Evolutionary conservation across 2,888 invertebrate species (phyloP), one percentile per base, ranked within the genome.

Genomic region (Willowsia nigromaculata): DNA sequence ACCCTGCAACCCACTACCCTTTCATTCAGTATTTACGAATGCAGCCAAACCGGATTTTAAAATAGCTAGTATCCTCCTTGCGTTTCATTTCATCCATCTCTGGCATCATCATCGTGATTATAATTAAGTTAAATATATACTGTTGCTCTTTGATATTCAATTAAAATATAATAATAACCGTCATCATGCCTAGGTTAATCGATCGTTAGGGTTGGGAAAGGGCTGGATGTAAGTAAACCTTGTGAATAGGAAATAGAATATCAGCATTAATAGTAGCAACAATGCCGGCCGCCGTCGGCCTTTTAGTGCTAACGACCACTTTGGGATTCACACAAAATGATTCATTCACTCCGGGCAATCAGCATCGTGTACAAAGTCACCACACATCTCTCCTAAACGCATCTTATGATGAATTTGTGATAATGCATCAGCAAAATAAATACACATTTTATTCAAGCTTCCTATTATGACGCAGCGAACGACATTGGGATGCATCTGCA

Each of bases 101-200:
- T 18, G 11, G 47, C 53, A 43, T 47, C 33, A 33, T 37, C 59
- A 50, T 80, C 86, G 50, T 65, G 30, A 43, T 50, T 50, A 80
- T 86, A 86, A 86, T 86, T 80, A 86, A 80, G 33, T 68, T 80
- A 86, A 86, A 65, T 86, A 86, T 86, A 86, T 56, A 86, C 68
- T 53, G 68, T n/a, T n/a, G 37, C n/a, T 71, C 37, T 50, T 25
- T 86, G 68, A 68, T 86, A 86, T 86, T 86, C 86, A 86, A 86
- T 86, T 86, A 86, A 80, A 86, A 86, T 81, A 86, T 86, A 80
- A 86, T 85, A 85, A 85, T 86, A 80, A 86, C 86, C 80, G 68
- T 86, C 86, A 86, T 86, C 86, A 86, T 80, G 47, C 37, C 33
- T 15, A n/a, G 65, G 65, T 80, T 86, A 86, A 86, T 86, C 86